A percentile compares a stretch with the other conserved stretches of the same genome.
Conservation (phyloP, 1,140 invertebrate species). For the Neodiprion lecontei region DNA sequence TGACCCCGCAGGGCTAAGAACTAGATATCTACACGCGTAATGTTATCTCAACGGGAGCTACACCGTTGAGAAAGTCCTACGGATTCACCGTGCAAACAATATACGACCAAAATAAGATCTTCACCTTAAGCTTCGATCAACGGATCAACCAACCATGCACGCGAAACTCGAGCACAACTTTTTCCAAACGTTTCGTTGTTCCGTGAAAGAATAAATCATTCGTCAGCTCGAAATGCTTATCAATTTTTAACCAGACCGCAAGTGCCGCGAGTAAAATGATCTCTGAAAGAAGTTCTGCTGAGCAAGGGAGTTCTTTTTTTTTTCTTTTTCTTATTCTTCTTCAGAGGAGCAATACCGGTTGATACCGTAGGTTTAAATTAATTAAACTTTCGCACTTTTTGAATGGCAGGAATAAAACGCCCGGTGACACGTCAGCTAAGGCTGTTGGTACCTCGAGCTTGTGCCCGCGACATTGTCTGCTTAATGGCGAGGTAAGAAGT, state of each 20-base stretch:
- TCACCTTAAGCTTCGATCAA: neutral
- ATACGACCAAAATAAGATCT: slow-evolving; percentile 1
- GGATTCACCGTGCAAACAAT: slow-evolving; percentile 4
- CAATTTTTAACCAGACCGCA: too few relatives aligned
- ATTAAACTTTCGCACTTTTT: slow-evolving; percentile 47
- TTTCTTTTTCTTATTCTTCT: neutral
- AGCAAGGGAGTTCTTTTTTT: too few relatives aligned
- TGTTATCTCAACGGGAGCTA: slow-evolving; percentile 1
- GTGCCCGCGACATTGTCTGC: slow-evolving; percentile 34
- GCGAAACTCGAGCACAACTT: too few relatives aligned
- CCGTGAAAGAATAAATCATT: too few relatives aligned
- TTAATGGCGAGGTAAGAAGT: slow-evolving; percentile 46
- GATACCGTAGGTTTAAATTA: slow-evolving; percentile 46
- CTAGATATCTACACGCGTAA: neutral
- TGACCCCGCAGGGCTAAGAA: slow-evolving; percentile 22
- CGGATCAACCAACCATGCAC: too few relatives aligned
- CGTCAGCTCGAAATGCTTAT: too few relatives aligned
- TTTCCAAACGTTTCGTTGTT: too few relatives aligned
- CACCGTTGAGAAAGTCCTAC: neutral
- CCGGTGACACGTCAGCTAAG: slow-evolving; percentile 46
- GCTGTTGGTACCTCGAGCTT: slow-evolving; percentile 34
- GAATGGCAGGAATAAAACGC: slow-evolving; percentile 45
- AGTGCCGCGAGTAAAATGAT: too few relatives aligned
- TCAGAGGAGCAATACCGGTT: slow-evolving; percentile 37
- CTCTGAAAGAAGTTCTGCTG: too few relatives aligned